phyloP scores from a whole-genome alignment of 2,113 vertebrate genomes.

The Salvator merianae region DNA sequence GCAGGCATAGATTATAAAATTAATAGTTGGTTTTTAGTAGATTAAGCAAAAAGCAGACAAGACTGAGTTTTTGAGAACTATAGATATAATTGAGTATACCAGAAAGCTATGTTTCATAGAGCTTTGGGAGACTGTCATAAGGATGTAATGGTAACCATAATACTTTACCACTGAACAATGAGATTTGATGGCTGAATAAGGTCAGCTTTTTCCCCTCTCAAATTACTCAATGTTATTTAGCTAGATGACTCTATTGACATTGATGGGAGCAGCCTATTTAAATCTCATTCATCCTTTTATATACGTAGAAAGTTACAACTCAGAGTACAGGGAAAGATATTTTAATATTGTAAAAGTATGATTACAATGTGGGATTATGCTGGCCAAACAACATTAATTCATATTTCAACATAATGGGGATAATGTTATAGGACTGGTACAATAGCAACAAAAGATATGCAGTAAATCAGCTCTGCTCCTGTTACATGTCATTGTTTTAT shows the following conservation, averaged over 20 bases:
- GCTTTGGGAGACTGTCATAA: neutral
- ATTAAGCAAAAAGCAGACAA: conserved; percentile 24
- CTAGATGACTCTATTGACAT: conserved; percentile 24
- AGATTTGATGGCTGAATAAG: conserved; percentile 17
- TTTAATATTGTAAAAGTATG: conserved; percentile 40
- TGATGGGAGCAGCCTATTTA: conserved; percentile 25
- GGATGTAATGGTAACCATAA: conserved; percentile 10
- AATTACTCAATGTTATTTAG: conserved; percentile 26
- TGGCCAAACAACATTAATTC: conserved; percentile 31
- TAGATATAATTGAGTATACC: accelerated
- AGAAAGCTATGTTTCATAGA: conserved; percentile 5
- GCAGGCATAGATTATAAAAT: neutral
- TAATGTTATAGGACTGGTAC: conserved; percentile 19
- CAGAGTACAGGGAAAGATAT: conserved; percentile 17
- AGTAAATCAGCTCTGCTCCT: conserved; percentile 20
- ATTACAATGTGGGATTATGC: conserved; percentile 31
- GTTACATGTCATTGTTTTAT: conserved; percentile 32
- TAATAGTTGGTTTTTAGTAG: neutral
- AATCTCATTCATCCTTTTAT: conserved; percentile 23
- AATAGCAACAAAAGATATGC: conserved; percentile 29
- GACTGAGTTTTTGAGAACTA: neutral
- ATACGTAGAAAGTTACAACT: conserved; percentile 26
- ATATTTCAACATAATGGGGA: conserved; percentile 21
- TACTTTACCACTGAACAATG: conserved; percentile 15
- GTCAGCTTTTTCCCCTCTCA: conserved; percentile 14